A percentile compares a stretch with the other conserved stretches of the same genome.
These are phyloP conservation scores for Ficedula albicollis DNA, from an alignment of 2,797 vertebrate genomes.

Conservation along the genomic window DNA sequence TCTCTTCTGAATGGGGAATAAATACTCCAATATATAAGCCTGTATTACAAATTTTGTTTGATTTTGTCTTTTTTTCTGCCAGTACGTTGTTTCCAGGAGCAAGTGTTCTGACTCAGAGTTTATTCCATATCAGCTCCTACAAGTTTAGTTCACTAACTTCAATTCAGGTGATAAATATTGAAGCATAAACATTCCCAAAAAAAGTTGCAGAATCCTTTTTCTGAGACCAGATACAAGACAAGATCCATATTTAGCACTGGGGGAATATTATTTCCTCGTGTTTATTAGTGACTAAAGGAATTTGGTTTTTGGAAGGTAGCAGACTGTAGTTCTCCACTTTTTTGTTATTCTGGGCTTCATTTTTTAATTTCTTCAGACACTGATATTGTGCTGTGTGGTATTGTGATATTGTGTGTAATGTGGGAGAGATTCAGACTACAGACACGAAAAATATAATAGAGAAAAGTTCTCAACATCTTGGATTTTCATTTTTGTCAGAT, in stretches of 20 bases:
- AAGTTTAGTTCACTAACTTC: background rate
- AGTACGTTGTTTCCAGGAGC: background rate
- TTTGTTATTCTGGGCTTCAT: background rate
- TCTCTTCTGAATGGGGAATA: background rate
- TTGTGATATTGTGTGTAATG: background rate
- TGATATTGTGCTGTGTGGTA: background rate
- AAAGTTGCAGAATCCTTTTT: background rate
- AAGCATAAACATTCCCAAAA: background rate
- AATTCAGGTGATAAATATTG: background rate
- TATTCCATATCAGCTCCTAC: background rate
- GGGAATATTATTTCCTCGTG: background rate
- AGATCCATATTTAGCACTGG: background rate
- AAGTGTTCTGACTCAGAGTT: background rate
- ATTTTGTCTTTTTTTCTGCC: background rate
- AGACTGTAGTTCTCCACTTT: background rate
- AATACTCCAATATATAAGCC: background rate
- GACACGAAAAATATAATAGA: background rate
- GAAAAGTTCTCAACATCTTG: background rate
- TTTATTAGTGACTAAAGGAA: background rate
- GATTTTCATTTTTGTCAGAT: slow-evolving; percentile 5
- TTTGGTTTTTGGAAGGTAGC: background rate
- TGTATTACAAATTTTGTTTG: background rate
- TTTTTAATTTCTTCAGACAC: background rate
- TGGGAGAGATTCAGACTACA: background rate
- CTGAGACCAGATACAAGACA: background rate